Conservation (phyloP, 1,140 invertebrate genomes). For the Drosophila bipectinata region DNA sequence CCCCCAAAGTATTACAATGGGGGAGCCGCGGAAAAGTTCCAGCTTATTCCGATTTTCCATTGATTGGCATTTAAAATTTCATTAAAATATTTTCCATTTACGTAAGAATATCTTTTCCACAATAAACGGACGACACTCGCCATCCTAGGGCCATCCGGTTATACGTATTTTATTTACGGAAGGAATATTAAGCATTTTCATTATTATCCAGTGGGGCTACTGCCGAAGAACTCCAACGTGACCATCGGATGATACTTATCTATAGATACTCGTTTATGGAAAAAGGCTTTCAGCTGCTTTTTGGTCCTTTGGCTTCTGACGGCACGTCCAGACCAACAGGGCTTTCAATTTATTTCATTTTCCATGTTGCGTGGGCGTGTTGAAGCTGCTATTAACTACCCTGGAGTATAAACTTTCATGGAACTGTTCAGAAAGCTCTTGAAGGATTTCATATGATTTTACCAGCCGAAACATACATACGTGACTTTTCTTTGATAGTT, state of each 20-base stretch:
- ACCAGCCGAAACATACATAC: too few relatives aligned
- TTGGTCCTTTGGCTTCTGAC: slow-evolving; percentile 10
- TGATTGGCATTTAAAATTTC: slow-evolving; percentile 53
- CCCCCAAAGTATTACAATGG: background rate
- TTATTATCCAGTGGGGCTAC: slow-evolving; percentile 47
- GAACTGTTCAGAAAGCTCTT: too few relatives aligned
- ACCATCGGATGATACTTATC: slow-evolving; percentile 27
- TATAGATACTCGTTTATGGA: slow-evolving; percentile 49
- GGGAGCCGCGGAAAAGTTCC: slow-evolving; percentile 3
- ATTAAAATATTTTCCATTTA: slow-evolving; percentile 48
- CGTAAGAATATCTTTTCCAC: slow-evolving; percentile 4
- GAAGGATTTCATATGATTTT: too few relatives aligned
- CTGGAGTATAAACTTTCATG: too few relatives aligned
- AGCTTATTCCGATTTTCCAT: slow-evolving; percentile 24
- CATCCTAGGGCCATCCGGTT: background rate
- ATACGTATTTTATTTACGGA: slow-evolving; percentile 14
- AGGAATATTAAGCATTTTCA: slow-evolving; percentile 59
- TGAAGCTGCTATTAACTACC: slow-evolving; percentile 28
- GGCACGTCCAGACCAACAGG: slow-evolving; percentile 30
- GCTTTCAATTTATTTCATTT: slow-evolving; percentile 55
- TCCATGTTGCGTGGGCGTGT: slow-evolving; percentile 11
- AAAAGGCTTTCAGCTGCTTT: slow-evolving; percentile 10
- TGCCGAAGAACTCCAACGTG: slow-evolving; percentile 23
- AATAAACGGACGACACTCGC: slow-evolving; percentile 18
- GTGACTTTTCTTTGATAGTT: too few relatives aligned